Conservation (phyloP, 2,797 vertebrate species). For the Chelidonichthys spinosus region DNA sequence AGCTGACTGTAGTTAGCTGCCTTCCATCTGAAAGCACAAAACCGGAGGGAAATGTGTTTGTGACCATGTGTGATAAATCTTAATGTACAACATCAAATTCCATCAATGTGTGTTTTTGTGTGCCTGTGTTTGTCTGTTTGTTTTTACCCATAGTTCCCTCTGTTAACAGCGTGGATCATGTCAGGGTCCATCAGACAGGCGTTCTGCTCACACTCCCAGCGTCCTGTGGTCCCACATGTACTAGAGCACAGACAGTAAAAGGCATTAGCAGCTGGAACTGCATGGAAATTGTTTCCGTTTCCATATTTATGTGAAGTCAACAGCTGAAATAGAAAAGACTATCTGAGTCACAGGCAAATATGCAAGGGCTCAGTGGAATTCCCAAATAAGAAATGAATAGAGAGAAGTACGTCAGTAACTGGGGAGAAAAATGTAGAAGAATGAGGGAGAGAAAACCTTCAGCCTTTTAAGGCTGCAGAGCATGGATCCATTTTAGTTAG, state of each 20-base stretch:
- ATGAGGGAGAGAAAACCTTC: constrained; percentile 40
- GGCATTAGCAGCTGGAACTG: not conserved
- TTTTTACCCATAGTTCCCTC: constrained; percentile 89
- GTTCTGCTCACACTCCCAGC: constrained; percentile 92
- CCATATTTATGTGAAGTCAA: constrained; percentile 19
- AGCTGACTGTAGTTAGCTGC: constrained; percentile 94
- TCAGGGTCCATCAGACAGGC: constrained; percentile 91
- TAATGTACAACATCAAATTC: not conserved
- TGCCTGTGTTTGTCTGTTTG: not conserved
- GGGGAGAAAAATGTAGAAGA: constrained; percentile 1
- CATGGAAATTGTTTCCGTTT: not conserved
- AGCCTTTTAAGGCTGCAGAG: constrained; percentile 77
- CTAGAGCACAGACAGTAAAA: constrained; percentile 73
- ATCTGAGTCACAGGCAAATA: constrained; percentile 6
- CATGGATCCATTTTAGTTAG: constrained; percentile 73
- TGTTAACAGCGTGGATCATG: constrained; percentile 89
- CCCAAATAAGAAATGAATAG: constrained; percentile 47
- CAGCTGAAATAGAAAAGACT: constrained; percentile 12
- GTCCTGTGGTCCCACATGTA: constrained; percentile 86
- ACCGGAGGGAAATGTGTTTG: not conserved
- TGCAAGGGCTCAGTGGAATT: constrained; percentile 49
- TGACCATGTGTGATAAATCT: not conserved
- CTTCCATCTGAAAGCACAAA: constrained; percentile 87
- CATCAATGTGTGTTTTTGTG: not conserved
- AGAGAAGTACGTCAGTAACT: constrained; percentile 23